Conservation (phyloP, 2,113 vertebrate genomes). For the Syngnathus floridae region DNA sequence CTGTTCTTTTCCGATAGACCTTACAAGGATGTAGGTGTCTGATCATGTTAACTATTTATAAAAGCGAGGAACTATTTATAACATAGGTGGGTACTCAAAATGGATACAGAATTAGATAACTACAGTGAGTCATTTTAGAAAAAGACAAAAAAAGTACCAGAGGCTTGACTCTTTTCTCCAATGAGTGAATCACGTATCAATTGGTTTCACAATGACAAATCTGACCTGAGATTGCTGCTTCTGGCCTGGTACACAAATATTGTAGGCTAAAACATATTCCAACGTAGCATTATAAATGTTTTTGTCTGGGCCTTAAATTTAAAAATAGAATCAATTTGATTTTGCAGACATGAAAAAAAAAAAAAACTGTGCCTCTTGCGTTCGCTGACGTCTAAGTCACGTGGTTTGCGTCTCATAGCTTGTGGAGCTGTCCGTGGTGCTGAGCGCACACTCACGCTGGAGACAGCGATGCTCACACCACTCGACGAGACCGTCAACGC, state of each 20-base stretch:
- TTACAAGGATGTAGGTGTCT: neutral
- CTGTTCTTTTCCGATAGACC: neutral
- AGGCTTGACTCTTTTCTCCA: neutral
- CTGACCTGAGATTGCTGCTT: too few species aligned
- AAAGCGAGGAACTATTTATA: neutral
- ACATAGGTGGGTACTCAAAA: neutral
- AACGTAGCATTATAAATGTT: neutral
- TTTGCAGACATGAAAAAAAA: conserved; percentile 24
- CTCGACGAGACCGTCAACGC: conserved; percentile 23
- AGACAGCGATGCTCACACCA: conserved; percentile 48
- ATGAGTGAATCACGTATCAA: neutral
- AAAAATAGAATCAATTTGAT: conserved; percentile 7
- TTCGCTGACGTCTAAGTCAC: conserved; percentile 67
- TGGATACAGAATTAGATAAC: neutral
- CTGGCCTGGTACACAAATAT: neutral
- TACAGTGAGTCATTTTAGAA: neutral
- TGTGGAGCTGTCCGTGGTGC: conserved; percentile 77
- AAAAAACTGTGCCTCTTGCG: neutral
- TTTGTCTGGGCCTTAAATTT: neutral
- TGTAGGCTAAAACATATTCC: neutral
- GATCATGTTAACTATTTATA: neutral
- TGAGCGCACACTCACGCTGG: conserved; percentile 40
- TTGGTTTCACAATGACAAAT: neutral
- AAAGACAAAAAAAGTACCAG: neutral
- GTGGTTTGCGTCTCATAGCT: conserved; percentile 55